Percentiles rank a stretch among this genome's conserved stretches.
Evolutionary conservation across 2,113 vertebrate species (phyloP).

Genomic region (Syngnathus scovelli): DNA sequence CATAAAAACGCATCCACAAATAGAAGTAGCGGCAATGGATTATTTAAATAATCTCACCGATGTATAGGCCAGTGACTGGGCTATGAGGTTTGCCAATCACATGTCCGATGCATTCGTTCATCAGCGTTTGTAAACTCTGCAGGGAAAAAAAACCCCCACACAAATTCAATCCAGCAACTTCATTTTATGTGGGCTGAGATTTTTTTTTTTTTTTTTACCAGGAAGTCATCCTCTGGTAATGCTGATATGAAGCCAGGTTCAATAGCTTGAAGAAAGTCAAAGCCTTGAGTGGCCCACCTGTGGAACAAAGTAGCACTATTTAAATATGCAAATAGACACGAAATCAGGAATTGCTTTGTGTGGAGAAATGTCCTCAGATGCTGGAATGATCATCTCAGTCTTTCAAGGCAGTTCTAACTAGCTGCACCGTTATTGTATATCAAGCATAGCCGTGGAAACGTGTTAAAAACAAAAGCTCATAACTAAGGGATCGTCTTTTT

Average conservation of each 20-base stretch:
- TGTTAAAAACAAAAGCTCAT: background rate
- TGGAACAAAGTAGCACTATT: background rate
- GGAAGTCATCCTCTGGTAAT: conserved; percentile 94
- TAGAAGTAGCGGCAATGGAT: background rate
- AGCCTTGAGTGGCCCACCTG: conserved; percentile 98
- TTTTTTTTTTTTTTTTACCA: conserved; percentile 73
- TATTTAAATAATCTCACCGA: conserved; percentile 73
- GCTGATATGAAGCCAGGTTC: conserved; percentile 96
- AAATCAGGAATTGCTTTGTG: background rate
- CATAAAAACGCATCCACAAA: conserved; percentile 2
- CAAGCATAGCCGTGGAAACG: background rate
- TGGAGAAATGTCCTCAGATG: background rate
- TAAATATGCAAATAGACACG: background rate
- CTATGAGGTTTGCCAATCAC: conserved; percentile 99
- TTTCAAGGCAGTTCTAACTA: background rate
- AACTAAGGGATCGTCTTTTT: background rate
- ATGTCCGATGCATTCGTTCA: conserved; percentile 99
- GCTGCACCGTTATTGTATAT: background rate
- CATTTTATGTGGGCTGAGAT: background rate
- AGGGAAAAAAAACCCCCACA: background rate
- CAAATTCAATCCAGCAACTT: background rate
- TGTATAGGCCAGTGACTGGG: conserved; percentile 91
- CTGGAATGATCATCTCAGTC: background rate
- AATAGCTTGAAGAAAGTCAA: conserved; percentile 98
- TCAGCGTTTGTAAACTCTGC: conserved; percentile 94